Evolutionary conservation across 2,113 vertebrate species (phyloP).

Genomic region (Todiramphus chloris): DNA sequence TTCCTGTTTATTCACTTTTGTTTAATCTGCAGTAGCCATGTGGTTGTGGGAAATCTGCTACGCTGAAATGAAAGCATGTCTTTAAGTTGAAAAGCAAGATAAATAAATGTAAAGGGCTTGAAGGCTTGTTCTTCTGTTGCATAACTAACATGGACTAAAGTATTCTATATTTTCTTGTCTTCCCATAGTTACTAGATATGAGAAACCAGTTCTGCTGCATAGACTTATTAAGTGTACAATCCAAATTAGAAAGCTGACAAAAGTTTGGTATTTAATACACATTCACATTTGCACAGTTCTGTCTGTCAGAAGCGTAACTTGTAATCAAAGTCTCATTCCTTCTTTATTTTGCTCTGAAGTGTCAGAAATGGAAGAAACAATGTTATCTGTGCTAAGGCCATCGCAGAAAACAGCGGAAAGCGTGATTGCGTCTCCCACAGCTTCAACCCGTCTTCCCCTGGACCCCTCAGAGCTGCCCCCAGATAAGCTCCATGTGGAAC

Average conservation of each 20-base stretch:
- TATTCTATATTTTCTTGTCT: neutral
- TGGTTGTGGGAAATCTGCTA: constrained; percentile 26
- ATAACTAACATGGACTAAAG: neutral
- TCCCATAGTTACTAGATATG: neutral
- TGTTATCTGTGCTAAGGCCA: constrained; percentile 89
- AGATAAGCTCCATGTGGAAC: constrained; percentile 91
- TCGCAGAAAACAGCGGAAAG: constrained; percentile 80
- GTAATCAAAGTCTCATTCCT: neutral
- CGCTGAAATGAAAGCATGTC: neutral
- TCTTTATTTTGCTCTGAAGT: constrained; percentile 71
- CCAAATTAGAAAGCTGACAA: neutral
- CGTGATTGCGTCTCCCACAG: constrained; percentile 73
- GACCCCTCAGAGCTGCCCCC: constrained; percentile 94
- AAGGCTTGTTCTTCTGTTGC: neutral
- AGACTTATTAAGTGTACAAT: neutral
- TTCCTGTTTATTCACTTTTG: neutral
- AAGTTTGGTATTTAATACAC: neutral
- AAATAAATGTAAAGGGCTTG: neutral
- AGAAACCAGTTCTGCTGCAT: neutral
- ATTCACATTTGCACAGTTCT: neutral
- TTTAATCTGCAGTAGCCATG: neutral
- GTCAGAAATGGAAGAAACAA: constrained; percentile 95
- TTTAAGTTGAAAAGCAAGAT: constrained; percentile 23
- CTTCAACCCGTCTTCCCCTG: constrained; percentile 73
- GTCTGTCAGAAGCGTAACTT: neutral